phyloP scores from a whole-genome alignment of 2,888 invertebrate species.

The Cerastis rubricosa region DNA sequence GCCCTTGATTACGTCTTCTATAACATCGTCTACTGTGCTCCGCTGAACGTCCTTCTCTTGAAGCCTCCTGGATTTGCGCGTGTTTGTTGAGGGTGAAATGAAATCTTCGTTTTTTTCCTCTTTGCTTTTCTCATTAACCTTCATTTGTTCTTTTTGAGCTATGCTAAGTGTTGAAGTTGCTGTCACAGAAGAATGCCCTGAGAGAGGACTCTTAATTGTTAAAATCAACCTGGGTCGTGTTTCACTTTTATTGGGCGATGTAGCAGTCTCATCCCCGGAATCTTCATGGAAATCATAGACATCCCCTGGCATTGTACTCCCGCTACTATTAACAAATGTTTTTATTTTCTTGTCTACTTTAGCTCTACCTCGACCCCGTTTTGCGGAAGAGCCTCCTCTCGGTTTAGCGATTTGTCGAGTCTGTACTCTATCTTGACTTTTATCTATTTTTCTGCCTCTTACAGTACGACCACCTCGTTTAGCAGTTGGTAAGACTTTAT shows the following conservation, averaged over 20 bases:
- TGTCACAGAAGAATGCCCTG: slow-evolving; percentile 83
- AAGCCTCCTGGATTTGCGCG: slow-evolving; percentile 95
- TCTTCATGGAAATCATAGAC: slow-evolving; percentile 98
- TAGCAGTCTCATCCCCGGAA: slow-evolving; percentile 94
- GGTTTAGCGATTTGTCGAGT: slow-evolving; percentile 87
- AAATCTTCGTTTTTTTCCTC: slow-evolving; percentile 91
- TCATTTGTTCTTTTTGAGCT: slow-evolving; percentile 81
- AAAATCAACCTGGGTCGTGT: slow-evolving; percentile 94
- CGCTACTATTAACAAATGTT: slow-evolving; percentile 86
- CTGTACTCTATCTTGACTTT: slow-evolving; percentile 83
- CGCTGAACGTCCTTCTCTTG: slow-evolving; percentile 94
- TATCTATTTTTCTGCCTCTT: slow-evolving; percentile 86
- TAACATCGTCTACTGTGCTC: slow-evolving; percentile 96
- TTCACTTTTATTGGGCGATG: slow-evolving; percentile 86
- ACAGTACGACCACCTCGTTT: slow-evolving; percentile 85
- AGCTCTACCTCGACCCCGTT: slow-evolving; percentile 88
- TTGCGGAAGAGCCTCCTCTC: slow-evolving; percentile 79
- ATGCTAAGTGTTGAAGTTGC: slow-evolving; percentile 85
- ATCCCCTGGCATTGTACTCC: slow-evolving; percentile 93
- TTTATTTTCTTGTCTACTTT: slow-evolving; percentile 90
- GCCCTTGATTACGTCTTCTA: slow-evolving; percentile 96
- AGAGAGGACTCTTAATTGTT: slow-evolving; percentile 94
- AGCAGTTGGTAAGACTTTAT: slow-evolving; percentile 67
- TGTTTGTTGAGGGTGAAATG: slow-evolving; percentile 92
- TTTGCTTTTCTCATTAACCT: slow-evolving; percentile 80